Conservation (phyloP, 1,140 invertebrate species). For the Proctacanthus coquilletti region DNA sequence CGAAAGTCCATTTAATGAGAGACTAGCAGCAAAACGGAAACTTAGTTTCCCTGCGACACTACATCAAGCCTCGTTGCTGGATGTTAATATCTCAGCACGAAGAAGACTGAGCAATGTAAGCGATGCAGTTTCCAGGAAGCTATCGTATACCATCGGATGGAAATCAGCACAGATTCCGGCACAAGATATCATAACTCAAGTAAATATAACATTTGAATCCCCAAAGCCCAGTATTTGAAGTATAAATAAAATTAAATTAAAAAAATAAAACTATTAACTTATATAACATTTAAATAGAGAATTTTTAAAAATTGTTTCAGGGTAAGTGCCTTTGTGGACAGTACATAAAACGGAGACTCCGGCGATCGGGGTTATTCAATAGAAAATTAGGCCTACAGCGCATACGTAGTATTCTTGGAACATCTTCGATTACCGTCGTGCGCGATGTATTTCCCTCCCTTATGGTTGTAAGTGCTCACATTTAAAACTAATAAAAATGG, state of each 20-base stretch:
- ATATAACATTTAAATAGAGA: no score
- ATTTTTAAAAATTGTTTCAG: no score
- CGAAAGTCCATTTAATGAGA: no score
- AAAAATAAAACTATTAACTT: neutral
- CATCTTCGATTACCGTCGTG: slow-evolving; percentile 32
- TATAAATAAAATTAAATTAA: neutral
- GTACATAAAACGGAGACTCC: slow-evolving; percentile 47
- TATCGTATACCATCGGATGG: slow-evolving; percentile 57
- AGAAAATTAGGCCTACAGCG: slow-evolving; percentile 53
- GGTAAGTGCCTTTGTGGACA: slow-evolving; percentile 46
- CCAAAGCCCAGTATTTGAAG: neutral
- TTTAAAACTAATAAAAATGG: neutral
- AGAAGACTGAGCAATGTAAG: slow-evolving; percentile 53
- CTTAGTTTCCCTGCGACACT: slow-evolving; percentile 38
- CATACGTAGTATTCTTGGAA: slow-evolving; percentile 40
- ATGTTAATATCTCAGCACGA: slow-evolving; percentile 25
- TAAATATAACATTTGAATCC: slow-evolving; percentile 4
- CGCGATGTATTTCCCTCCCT: slow-evolving; percentile 41
- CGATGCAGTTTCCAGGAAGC: slow-evolving; percentile 48
- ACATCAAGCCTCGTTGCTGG: slow-evolving; percentile 27
- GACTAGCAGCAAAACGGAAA: no score
- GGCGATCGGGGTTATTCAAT: slow-evolving; percentile 46
- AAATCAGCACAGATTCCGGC: slow-evolving; percentile 35
- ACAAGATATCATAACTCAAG: slow-evolving; percentile 39
- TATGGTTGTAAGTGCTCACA: slow-evolving; percentile 17